Evolutionary conservation across 2,797 vertebrate species (phyloP).

Genomic region (Botia kubotai): DNA sequence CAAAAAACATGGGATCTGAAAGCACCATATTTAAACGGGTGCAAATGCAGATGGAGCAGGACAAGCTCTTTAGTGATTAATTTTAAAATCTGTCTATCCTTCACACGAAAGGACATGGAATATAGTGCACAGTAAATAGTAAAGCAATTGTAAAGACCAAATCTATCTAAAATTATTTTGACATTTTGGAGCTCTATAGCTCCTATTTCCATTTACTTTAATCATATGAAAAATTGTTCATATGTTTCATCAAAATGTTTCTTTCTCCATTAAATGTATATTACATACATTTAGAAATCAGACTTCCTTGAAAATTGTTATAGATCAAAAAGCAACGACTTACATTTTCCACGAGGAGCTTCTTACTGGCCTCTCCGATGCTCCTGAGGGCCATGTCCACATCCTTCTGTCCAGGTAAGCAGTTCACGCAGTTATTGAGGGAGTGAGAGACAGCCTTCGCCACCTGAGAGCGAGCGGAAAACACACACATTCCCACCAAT

Average conservation of each 20-base stretch:
- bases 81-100: background rate
- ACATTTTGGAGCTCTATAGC: background rate
- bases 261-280: too few relatives aligned
- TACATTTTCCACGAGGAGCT: slow-evolving; percentile 93
- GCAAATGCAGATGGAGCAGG: background rate
- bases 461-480: slow-evolving; percentile 79
- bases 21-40: background rate
- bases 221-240: background rate
- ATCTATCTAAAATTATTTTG: background rate
- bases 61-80: background rate
- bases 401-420: slow-evolving; percentile 97
- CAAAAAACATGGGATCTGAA: background rate
- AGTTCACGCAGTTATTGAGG: slow-evolving; percentile 98
- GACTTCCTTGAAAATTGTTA: background rate
- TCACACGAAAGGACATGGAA: background rate
- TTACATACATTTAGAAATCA: too few relatives aligned
- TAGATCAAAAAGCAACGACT: slow-evolving; percentile 60
- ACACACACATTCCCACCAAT: slow-evolving; percentile 48
- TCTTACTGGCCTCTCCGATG: slow-evolving; percentile 98
- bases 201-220: background rate
- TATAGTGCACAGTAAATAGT: too few relatives aligned
- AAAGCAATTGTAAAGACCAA: too few relatives aligned
- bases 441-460: slow-evolving; percentile 98
- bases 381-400: slow-evolving; percentile 97
- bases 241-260: too few relatives aligned